phyloP scores from a whole-genome alignment of 30 jellyfish, hydroid and myxozoan species.

The Aurelia sp. region DNA sequence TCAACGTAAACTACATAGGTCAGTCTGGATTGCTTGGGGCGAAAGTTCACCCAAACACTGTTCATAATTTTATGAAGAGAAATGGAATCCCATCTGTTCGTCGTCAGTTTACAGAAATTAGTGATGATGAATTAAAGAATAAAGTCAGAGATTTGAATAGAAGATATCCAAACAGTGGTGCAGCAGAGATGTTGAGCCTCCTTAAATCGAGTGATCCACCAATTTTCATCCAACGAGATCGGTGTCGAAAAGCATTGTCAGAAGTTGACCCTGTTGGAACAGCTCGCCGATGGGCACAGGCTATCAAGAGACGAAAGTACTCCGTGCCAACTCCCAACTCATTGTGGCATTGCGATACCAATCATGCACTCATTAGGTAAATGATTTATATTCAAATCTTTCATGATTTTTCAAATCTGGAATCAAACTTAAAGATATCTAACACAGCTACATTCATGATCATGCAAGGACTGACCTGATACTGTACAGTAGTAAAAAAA shows the following conservation, averaged over 20 bases:
- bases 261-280: conserved; percentile 58
- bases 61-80: conserved; percentile 11
- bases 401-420: too few relatives aligned
- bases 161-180: conserved; percentile 13
- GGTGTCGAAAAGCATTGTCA: conserved; percentile 11
- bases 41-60: conserved; percentile 18
- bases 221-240: conserved; percentile 17
- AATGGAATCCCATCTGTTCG: conserved; percentile 7
- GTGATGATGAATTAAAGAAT: conserved; percentile 10
- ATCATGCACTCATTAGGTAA: conserved; percentile 31
- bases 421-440: neutral
- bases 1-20: neutral
- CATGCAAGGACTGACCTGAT: neutral
- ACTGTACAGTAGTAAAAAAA: neutral
- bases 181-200: conserved; percentile 16
- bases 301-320: conserved; percentile 21
- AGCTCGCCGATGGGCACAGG: conserved; percentile 29
- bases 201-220: conserved; percentile 8
- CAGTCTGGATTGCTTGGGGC: neutral
- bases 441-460: neutral
- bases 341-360: conserved; percentile 35
- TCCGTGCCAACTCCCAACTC: conserved; percentile 36
- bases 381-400: too few relatives aligned
- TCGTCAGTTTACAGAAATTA: neutral
- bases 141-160: neutral